Conservation (phyloP, 2,888 invertebrate genomes). For the Phorcus lineatus region DNA sequence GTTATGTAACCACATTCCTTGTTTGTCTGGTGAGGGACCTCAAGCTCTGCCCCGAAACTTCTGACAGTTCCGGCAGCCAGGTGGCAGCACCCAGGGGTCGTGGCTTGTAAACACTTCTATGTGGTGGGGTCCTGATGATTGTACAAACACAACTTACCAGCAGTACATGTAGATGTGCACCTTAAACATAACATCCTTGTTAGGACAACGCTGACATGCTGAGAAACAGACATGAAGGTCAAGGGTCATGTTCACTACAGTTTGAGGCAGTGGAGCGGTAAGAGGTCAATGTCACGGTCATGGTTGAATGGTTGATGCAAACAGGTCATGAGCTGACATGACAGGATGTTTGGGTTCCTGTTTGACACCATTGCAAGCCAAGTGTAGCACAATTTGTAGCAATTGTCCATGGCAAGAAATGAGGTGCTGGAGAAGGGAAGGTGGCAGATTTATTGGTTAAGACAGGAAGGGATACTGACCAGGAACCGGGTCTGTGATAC, state of each 20-base stretch:
- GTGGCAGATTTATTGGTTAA: no score
- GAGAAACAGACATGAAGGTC: not conserved
- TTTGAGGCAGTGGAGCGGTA: no score
- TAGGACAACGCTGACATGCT: not conserved
- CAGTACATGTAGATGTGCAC: not conserved
- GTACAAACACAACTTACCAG: not conserved
- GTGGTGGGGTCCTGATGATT: not conserved
- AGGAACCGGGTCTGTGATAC: no score
- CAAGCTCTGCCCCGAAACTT: no score
- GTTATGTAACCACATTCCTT: not conserved
- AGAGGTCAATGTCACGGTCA: not conserved
- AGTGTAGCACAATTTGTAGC: not conserved
- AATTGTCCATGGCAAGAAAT: not conserved
- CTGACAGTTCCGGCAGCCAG: not conserved
- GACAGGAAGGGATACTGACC: no score
- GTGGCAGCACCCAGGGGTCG: not conserved
- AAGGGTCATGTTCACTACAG: not conserved
- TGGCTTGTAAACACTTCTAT: constrained; percentile 2
- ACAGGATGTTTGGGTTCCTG: not conserved
- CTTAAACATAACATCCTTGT: constrained; percentile 1
- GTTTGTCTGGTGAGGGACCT: no score
- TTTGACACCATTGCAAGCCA: not conserved
- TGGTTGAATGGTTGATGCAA: not conserved
- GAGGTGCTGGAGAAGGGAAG: no score
- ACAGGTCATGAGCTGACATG: not conserved